Conservation (phyloP, 1,140 invertebrate genomes). For the Pemphigus obesinymphae region DNA sequence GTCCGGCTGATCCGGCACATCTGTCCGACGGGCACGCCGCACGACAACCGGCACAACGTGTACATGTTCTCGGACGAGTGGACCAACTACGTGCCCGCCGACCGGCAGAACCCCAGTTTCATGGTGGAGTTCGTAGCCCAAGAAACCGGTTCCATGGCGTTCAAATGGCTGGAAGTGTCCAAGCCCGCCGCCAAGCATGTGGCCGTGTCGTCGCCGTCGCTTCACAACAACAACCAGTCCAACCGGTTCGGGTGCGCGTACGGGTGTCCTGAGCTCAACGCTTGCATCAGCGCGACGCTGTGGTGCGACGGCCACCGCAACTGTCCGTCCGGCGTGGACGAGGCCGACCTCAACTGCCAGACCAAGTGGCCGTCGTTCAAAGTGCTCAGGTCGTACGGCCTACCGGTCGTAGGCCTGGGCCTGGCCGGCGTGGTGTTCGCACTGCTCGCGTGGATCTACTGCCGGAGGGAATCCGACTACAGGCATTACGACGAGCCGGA, state of each 20-base stretch:
- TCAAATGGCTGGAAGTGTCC: constrained; percentile 74
- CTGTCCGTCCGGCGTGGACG: constrained; percentile 80
- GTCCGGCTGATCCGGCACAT: constrained; percentile 64
- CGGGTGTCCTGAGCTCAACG: constrained; percentile 81
- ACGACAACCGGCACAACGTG: constrained; percentile 61
- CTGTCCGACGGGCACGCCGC: constrained; percentile 63
- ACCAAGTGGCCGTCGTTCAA: constrained; percentile 31
- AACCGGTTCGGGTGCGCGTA: constrained; percentile 61
- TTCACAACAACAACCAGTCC: constrained; percentile 51
- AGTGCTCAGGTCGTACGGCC: not conserved
- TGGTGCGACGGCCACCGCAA: constrained; percentile 83
- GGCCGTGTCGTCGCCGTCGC: constrained; percentile 52
- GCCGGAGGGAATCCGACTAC: not conserved
- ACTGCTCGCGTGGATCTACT: constrained; percentile 1
- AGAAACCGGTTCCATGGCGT: constrained; percentile 65
- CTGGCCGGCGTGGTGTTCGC: not conserved
- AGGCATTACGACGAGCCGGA: constrained; percentile 45
- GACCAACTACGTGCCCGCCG: constrained; percentile 47
- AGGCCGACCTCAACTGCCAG: constrained; percentile 63
- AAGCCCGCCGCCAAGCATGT: constrained; percentile 56
- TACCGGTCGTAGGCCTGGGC: constrained; percentile 4
- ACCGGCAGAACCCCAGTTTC: constrained; percentile 53
- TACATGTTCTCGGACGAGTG: constrained; percentile 72
- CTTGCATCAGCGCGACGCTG: constrained; percentile 75
- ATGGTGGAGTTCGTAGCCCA: constrained; percentile 67